phyloP scores from a whole-genome alignment of 2,113 vertebrate genomes.

The Stegastes partitus region DNA sequence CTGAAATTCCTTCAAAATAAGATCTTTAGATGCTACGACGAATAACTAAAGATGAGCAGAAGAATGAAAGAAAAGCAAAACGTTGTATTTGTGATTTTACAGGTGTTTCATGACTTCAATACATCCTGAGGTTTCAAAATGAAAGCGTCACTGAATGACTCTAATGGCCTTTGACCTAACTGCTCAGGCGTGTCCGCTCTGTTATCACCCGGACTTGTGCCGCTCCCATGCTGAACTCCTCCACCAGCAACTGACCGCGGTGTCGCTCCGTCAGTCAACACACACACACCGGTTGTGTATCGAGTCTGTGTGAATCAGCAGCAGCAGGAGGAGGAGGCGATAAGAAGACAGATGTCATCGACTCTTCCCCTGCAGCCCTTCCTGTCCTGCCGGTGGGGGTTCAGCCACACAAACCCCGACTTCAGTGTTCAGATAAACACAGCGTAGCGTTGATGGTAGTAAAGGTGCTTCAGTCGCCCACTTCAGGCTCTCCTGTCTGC shows the following conservation, averaged over 20 bases:
- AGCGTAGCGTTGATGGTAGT: background rate
- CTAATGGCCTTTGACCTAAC: slow-evolving; percentile 12
- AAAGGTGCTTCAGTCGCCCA: slow-evolving; percentile 25
- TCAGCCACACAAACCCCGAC: slow-evolving; percentile 22
- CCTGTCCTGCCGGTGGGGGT: background rate
- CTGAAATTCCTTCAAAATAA: too few relatives aligned
- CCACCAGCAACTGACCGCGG: background rate
- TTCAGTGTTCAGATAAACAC: background rate
- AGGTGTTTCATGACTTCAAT: background rate
- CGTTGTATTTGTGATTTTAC: background rate
- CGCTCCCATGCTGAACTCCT: background rate
- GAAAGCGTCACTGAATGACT: background rate
- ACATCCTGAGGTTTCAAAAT: background rate
- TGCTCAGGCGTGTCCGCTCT: slow-evolving; percentile 21
- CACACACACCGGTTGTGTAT: background rate
- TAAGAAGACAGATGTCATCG: slow-evolving; percentile 33
- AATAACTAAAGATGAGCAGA: too few relatives aligned
- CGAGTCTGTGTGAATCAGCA: slow-evolving; percentile 32
- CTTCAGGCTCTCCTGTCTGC: slow-evolving; percentile 40
- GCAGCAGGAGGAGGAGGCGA: slow-evolving; percentile 29
- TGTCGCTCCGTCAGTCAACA: background rate
- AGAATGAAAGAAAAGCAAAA: too few relatives aligned
- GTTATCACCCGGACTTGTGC: background rate
- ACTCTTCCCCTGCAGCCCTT: background rate
- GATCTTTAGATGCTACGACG: too few relatives aligned